Conservation (phyloP, 2,113 vertebrate genomes). For the Choloepus hoffmanni region DNA sequence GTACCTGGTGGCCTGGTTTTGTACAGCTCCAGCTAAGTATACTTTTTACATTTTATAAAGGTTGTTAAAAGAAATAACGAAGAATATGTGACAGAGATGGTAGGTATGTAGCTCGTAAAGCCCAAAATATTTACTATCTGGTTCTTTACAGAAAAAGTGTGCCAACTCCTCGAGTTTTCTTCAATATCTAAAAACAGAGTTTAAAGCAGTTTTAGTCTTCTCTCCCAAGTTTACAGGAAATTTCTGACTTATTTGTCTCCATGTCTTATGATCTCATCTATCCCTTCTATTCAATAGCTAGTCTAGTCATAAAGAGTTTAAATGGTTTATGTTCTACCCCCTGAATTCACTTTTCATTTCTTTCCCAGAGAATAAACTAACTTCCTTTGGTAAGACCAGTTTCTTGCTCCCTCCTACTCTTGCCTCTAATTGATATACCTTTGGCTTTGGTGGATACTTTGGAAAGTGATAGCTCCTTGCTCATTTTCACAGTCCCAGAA, state of each 20-base stretch:
- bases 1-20: neutral
- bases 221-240: slow-evolving; percentile 51
- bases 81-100: neutral
- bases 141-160: neutral
- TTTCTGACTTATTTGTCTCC: slow-evolving; percentile 56
- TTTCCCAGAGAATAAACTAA: slow-evolving; percentile 65
- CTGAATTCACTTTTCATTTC: slow-evolving; percentile 66
- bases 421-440: slow-evolving; percentile 68
- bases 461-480: slow-evolving; percentile 66
- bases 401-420: neutral
- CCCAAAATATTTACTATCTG: slow-evolving; percentile 16
- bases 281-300: slow-evolving; percentile 47
- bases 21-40: neutral
- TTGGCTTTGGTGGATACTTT: slow-evolving; percentile 57
- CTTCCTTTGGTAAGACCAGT: slow-evolving; percentile 58
- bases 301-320: slow-evolving; percentile 42
- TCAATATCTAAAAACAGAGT: slow-evolving; percentile 4
- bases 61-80: slow-evolving; percentile 11
- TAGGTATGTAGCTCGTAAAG: neutral
- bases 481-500: slow-evolving; percentile 72
- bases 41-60: neutral
- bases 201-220: slow-evolving; percentile 44
- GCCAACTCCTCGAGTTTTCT: neutral
- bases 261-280: slow-evolving; percentile 48
- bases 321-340: slow-evolving; percentile 51